Base-by-base conservation (phyloP, 2,888 invertebrate species). In the Archaeoteleia sp. region DNA sequence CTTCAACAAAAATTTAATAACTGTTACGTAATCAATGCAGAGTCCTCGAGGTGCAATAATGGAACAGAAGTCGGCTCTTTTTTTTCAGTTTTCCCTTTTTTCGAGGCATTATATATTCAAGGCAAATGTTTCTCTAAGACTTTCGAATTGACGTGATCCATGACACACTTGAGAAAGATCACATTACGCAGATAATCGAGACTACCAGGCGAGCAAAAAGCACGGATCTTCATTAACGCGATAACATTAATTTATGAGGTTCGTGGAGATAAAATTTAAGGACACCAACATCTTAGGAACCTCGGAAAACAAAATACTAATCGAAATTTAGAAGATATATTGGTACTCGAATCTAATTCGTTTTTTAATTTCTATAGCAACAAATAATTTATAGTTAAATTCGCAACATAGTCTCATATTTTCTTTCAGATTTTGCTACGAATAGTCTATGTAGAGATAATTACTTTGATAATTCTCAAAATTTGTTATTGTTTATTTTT, bases 111-210 rank as follows among this genome's bases (percentile, higher is more conserved):
- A 51, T 39, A 25, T 30, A 51, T 32, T 40, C 66, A 68, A 67
- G 67, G 69, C 37, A 43, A 57, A 40, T 49, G 65, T 62, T 68
- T 61, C 51, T 63, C 46, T 17, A 51, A 37, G 63, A 72, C 60
- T 66, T 71, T 68, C 66, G 48, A 71, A 70, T 70, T 58, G 66
- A 68, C 45, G 57, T 48, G 71, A 72, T 70, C 72, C 72, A 49
- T 71, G 74, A 71, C 72, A 71, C 37, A 71, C 67, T 74, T 72
- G 67, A 29, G 23, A 53, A 23, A 46, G 46, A 69, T 72, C 66
- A 34, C 29, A 35, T 70, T 67, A 63, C 66, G 43, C 32, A 42
- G 62, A 39, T 51, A 48, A 49, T 55, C 43, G 39, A 37, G 43
- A 48, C 32, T 45, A 29, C 10, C 10, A 9, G 5, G 46, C 12